Conservation (phyloP, 2,113 vertebrate genomes). For the Dromas ardeola region DNA sequence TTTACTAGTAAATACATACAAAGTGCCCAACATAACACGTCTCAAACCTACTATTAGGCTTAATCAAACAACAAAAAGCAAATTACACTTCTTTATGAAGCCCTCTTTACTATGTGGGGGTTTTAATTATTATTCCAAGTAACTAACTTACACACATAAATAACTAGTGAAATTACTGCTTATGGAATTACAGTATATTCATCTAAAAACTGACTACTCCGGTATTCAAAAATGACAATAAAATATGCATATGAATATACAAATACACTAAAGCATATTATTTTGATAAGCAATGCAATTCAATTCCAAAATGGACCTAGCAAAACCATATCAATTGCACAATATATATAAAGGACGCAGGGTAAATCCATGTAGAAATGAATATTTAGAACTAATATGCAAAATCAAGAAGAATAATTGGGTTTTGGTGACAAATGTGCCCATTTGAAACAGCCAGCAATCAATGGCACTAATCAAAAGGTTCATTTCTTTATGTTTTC, state of each 20-base stretch:
- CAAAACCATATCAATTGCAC: background rate
- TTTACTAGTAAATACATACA: background rate
- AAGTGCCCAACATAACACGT: background rate
- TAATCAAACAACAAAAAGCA: background rate
- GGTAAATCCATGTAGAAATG: background rate
- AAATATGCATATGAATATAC: background rate
- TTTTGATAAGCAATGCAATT: background rate
- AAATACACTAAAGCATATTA: background rate
- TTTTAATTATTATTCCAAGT: background rate
- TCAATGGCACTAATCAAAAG: background rate
- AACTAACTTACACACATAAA: background rate
- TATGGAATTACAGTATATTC: background rate
- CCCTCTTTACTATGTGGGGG: accelerated
- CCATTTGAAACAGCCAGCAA: background rate
- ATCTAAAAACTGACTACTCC: background rate
- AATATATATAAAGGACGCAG: background rate
- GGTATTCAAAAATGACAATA: background rate
- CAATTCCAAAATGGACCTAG: background rate
- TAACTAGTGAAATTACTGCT: background rate
- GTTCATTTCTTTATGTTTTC: background rate
- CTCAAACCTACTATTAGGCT: background rate
- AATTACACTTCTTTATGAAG: background rate
- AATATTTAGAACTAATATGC: background rate
- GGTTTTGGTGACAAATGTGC: background rate
- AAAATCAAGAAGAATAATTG: background rate